Evolutionary conservation across 2,797 vertebrate species (phyloP), one percentile per base, ranked within the genome.

Genomic region (Furcifer pardalis): DNA sequence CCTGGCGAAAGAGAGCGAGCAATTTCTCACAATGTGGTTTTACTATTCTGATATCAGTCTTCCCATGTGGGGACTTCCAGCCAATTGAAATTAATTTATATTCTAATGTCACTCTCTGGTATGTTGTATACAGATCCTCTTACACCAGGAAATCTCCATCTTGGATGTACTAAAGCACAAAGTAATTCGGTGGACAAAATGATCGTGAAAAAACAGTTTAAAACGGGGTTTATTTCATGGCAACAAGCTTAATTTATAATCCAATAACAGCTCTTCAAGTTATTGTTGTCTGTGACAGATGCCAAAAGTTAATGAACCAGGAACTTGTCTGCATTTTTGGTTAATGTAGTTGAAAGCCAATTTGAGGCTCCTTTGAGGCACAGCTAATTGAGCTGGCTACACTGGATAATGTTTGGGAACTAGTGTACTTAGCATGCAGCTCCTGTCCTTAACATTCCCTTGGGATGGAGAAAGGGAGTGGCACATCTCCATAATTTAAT

Each of bases 171-270:
- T n/a, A n/a, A n/a, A n/a, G n/a, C n/a, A n/a, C n/a, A n/a, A n/a
- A n/a, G n/a, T n/a, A n/a, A n/a, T n/a, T n/a, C n/a, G n/a, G n/a
- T n/a, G n/a, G n/a, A n/a, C n/a, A n/a, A n/a, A n/a, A n/a, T n/a
- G n/a, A n/a, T n/a, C n/a, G n/a, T n/a, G n/a, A n/a, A n/a, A n/a
- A n/a, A n/a, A n/a, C n/a, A n/a, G n/a, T n/a, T n/a, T n/a, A n/a
- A n/a, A n/a, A n/a, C n/a, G n/a, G n/a, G n/a, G n/a, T n/a, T n/a
- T n/a, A n/a, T n/a, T n/a, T n/a, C n/a, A n/a, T n/a, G n/a, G n/a
- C n/a, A n/a, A n/a, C n/a, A n/a, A 84, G 6, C 60, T 73, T 79
- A 40, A 74, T 84, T 79, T 79, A 74, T 74, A 84, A 79, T 79
- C 77, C 69, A 35, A 30, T 74, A 79, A 52, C 15, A 74, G 32